A percentile compares a stretch with the other conserved stretches of the same genome.
phyloP scores from a whole-genome alignment of 1,140 invertebrate species.

The Pseudachorutes palmiensis region DNA sequence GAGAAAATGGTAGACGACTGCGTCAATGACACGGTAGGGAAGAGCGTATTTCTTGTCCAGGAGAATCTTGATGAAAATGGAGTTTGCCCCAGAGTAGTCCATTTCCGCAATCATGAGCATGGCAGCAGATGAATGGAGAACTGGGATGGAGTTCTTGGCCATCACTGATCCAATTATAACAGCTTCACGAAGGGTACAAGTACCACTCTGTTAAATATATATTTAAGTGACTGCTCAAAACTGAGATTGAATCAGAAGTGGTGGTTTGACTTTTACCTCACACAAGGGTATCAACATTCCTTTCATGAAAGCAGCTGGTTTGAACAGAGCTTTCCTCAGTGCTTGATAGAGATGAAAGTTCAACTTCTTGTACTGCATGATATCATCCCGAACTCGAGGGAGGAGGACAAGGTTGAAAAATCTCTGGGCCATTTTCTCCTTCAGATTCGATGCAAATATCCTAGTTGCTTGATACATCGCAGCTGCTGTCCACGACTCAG shows the following conservation, averaged over 20 bases:
- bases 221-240: constrained; percentile 8
- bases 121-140: constrained; percentile 92
- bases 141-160: constrained; percentile 83
- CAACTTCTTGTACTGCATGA: constrained; percentile 86
- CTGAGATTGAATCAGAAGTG: not conserved
- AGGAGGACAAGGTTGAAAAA: constrained; percentile 91
- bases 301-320: constrained; percentile 98
- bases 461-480: constrained; percentile 90
- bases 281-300: constrained; percentile 85
- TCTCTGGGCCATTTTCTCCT: constrained; percentile 90
- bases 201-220: constrained; percentile 59
- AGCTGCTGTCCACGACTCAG: constrained; percentile 77
- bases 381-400: constrained; percentile 88
- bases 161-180: constrained; percentile 89
- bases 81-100: constrained; percentile 95
- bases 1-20: constrained; percentile 90
- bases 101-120: constrained; percentile 94
- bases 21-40: constrained; percentile 90
- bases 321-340: constrained; percentile 84
- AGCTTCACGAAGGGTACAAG: constrained; percentile 89
- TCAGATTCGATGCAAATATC: constrained; percentile 93
- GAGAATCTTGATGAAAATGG: constrained; percentile 87
- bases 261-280: constrained; percentile 51
- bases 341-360: constrained; percentile 97
- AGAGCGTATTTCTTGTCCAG: constrained; percentile 98